These are phyloP conservation scores for Narcine bancroftii DNA, from an alignment of 2,113 vertebrate genomes.

Conservation along the genomic window DNA sequence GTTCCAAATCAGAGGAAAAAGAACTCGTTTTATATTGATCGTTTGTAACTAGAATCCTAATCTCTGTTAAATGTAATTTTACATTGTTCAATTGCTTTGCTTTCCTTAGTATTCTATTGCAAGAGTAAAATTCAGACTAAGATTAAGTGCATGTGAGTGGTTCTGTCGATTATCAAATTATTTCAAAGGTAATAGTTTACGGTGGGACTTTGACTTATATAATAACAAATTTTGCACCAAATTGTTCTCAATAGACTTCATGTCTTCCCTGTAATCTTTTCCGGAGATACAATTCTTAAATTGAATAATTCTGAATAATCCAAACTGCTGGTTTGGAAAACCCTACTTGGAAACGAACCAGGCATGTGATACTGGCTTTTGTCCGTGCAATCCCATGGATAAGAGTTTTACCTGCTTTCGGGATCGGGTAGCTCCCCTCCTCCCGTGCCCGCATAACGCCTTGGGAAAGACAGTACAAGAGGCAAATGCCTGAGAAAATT, in stretches of 20 bases:
- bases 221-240: background rate
- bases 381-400: background rate
- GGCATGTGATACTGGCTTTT: background rate
- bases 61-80: background rate
- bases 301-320: background rate
- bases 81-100: background rate
- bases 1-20: background rate
- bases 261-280: background rate
- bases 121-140: background rate
- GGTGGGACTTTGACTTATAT: background rate
- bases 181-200: background rate
- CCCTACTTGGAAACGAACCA: background rate
- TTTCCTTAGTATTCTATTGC: background rate
- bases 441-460: no score
- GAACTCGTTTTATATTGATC: background rate
- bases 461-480: background rate
- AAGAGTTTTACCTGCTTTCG: no score
- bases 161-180: background rate
- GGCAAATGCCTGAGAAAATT: background rate
- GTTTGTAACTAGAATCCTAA: background rate
- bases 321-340: background rate
- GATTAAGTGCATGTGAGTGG: no score
- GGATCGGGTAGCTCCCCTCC: background rate
- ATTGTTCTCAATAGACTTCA: background rate
- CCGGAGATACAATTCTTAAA: background rate